These are phyloP conservation scores for Delia radicum DNA, from an alignment of 1,140 invertebrate species.

Conservation along the genomic window DNA sequence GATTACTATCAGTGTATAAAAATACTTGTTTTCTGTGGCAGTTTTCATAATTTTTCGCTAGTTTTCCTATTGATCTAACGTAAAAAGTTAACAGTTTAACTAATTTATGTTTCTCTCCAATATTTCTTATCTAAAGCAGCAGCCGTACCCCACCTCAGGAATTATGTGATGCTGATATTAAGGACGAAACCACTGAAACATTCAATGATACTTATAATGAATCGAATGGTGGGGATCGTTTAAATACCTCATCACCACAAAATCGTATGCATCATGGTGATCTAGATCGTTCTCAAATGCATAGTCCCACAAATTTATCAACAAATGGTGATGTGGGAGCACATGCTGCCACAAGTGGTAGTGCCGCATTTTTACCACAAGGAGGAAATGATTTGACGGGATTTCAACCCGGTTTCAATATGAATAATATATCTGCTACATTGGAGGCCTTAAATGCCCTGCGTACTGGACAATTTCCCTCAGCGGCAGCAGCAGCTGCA, in stretches of 20 bases:
- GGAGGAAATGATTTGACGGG: slow-evolving; percentile 31
- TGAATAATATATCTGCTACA: slow-evolving; percentile 54
- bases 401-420: slow-evolving; percentile 48
- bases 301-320: slow-evolving; percentile 28
- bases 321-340: slow-evolving; percentile 22
- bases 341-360: neutral
- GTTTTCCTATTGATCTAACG: too few species aligned
- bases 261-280: slow-evolving; percentile 36
- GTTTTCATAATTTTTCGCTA: neutral
- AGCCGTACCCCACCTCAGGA: slow-evolving; percentile 52
- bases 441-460: slow-evolving; percentile 51
- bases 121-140: slow-evolving; percentile 29
- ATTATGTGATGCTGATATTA: slow-evolving; percentile 53
- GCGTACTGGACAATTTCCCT: slow-evolving; percentile 46
- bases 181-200: slow-evolving; percentile 52
- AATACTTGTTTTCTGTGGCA: neutral
- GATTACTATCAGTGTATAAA: too few species aligned
- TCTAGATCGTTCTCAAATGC: slow-evolving; percentile 40
- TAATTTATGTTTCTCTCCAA: slow-evolving; percentile 9
- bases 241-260: slow-evolving; percentile 26
- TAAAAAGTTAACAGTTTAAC: too few species aligned
- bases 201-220: slow-evolving; percentile 43
- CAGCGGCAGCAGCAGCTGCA: slow-evolving; percentile 46
- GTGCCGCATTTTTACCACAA: neutral
- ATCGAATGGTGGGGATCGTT: neutral